Evolutionary conservation across 53 echinoderm and acorn worm species (phyloP).

Genomic region (Zoroaster sp.): DNA sequence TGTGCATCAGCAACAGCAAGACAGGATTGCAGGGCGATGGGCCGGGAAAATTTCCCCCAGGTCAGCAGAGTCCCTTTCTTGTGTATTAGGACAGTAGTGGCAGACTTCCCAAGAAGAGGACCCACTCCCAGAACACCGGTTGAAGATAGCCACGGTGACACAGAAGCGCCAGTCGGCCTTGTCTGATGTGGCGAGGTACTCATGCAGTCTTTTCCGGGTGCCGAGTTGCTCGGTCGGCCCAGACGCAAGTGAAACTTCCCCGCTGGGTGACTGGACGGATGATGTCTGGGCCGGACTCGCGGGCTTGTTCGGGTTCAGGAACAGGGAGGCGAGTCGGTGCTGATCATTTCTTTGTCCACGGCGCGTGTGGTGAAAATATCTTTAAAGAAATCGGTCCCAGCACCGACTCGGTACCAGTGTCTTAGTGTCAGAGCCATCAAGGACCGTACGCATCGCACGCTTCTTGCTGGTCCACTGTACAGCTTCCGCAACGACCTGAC

Average conservation of each 20-base stretch:
- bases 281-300: not conserved
- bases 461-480: slow-evolving; percentile 12
- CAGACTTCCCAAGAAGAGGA: slow-evolving; percentile 54
- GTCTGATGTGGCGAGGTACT: slow-evolving; percentile 13
- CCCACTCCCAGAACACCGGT: slow-evolving; percentile 21
- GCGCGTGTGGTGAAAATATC: not conserved
- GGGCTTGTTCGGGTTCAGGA: not conserved
- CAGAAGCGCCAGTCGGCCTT: slow-evolving; percentile 3
- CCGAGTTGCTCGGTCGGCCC: slow-evolving; percentile 3
- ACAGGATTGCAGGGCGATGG: slow-evolving; percentile 29
- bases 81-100: slow-evolving; percentile 19
- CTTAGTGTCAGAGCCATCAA: slow-evolving; percentile 6
- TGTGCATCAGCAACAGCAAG: slow-evolving; percentile 12
- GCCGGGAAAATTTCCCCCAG: slow-evolving; percentile 14
- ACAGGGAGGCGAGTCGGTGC: not conserved
- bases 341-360: not conserved
- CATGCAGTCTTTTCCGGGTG: not conserved
- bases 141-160: slow-evolving; percentile 24
- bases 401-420: not conserved
- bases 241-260: not conserved
- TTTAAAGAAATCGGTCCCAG: slow-evolving; percentile 4
- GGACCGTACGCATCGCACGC: not conserved
- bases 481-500: not conserved
- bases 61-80: slow-evolving; percentile 28
- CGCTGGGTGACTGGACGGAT: not conserved